These are phyloP conservation scores for Listronotus oregonensis DNA, from an alignment of 1,140 invertebrate species.

Conservation along the genomic window DNA sequence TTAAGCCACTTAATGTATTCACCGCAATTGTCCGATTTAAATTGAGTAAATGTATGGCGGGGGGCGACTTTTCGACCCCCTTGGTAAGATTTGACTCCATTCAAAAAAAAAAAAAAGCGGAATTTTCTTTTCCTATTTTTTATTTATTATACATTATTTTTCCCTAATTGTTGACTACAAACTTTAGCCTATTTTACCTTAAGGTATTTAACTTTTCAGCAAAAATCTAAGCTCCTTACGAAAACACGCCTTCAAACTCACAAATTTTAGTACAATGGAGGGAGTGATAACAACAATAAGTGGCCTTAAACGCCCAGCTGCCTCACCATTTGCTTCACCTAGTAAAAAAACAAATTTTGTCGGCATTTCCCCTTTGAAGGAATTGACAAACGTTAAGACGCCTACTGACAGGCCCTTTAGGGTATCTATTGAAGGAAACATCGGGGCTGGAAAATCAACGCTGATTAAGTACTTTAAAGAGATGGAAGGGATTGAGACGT, in stretches of 20 bases:
- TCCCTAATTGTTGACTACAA: no score
- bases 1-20: no score
- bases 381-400: constrained; percentile 46
- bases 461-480: constrained; percentile 83
- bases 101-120: no score
- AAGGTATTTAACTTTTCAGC: constrained; percentile 6
- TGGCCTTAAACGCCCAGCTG: constrained; percentile 35
- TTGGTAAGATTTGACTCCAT: no score
- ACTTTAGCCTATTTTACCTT: no score
- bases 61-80: no score
- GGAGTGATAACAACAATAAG: constrained; percentile 41
- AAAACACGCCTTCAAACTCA: background rate
- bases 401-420: constrained; percentile 50
- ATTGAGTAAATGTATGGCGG: no score
- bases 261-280: constrained; percentile 35
- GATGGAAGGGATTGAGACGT: constrained; percentile 51
- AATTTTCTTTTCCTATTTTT: no score
- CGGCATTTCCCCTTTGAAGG: constrained; percentile 45
- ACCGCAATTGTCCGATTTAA: no score
- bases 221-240: background rate
- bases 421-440: constrained; percentile 92
- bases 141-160: no score
- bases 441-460: constrained; percentile 91
- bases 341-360: constrained; percentile 63
- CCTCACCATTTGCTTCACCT: constrained; percentile 28